phyloP scores from a whole-genome alignment of 2,797 vertebrate species.

The Allobates femoralis region DNA sequence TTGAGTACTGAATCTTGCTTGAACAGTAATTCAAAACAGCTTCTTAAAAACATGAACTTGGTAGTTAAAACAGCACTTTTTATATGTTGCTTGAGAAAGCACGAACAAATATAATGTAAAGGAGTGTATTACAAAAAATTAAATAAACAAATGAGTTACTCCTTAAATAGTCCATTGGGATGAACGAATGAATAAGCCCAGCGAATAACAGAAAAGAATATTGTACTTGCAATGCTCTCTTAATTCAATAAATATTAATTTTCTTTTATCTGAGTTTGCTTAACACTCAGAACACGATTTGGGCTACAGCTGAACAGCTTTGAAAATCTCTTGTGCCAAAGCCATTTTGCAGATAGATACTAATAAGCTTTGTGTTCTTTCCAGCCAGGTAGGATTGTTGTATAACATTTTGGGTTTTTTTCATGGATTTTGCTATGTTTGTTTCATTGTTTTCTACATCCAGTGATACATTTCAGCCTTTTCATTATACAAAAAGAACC shows the following conservation, averaged over 20 bases:
- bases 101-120: no score
- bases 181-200: slow-evolving; percentile 8
- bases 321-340: slow-evolving; percentile 27
- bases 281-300: slow-evolving; percentile 45
- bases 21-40: no score
- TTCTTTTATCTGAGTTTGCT: slow-evolving; percentile 34
- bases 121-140: no score
- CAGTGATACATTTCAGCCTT: slow-evolving; percentile 4
- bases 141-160: background rate
- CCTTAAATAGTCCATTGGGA: background rate
- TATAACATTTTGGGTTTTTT: background rate
- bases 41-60: no score
- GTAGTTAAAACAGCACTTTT: no score
- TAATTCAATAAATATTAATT: slow-evolving; percentile 53
- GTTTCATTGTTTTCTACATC: slow-evolving; percentile 20
- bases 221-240: background rate
- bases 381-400: slow-evolving; percentile 33
- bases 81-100: no score
- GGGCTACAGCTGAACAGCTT: slow-evolving; percentile 35
- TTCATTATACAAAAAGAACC: slow-evolving; percentile 7
- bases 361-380: slow-evolving; percentile 43
- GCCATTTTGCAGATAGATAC: slow-evolving; percentile 41
- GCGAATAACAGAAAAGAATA: background rate
- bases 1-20: no score
- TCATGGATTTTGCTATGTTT: slow-evolving; percentile 11